Base-by-base conservation (phyloP, 2,888 invertebrate genomes). In the Shargacucullia verbasci region DNA sequence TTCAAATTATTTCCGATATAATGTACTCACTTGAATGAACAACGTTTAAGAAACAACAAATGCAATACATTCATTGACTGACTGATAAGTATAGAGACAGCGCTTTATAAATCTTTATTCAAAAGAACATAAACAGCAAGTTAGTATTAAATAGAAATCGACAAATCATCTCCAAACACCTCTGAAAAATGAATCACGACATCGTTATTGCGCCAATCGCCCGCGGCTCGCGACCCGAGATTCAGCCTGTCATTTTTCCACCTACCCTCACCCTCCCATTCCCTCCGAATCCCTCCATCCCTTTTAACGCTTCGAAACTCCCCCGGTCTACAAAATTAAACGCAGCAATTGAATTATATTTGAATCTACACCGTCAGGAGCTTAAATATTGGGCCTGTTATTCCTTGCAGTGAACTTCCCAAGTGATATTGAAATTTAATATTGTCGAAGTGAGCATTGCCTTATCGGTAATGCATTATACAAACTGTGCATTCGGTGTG, bases 261-360 rank as follows among this genome's bases (percentile, higher is more conserved):
- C 84, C 84, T 78, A 78, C 82, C 81, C 82, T 83, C 84, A 80
- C 85, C 87, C 86, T 83, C 81, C 67, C 48, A 76, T 12, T 29
- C 20, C 83, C 85, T 81, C 79, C 64, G 56, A 48, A 48, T 72
- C 78, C 81, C 83, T 85, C 85, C 79, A 80, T 78, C 84, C 89
- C 89, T 88, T 87, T 88, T 89, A 85, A 85, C 90, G 86, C 90
- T 84, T 86, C 79, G 76, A 68, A 79, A 81, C 88, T 87, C 86
- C 81, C 70, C 78, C 70, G 59, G 65, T 73, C 76, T 70, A 73
- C 79, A 75, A 88, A 88, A 91, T 92, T 90, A 86, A 90, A 90
- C 79, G 84, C 70, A 78, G 69, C 82, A 86, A 88, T 89, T 85
- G 77, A 86, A 87, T 89, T 85, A 84, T 78, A 83, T 75, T 78